Evolutionary conservation across 2,888 invertebrate genomes (phyloP).

Genomic region (Sinotaia quadrata): DNA sequence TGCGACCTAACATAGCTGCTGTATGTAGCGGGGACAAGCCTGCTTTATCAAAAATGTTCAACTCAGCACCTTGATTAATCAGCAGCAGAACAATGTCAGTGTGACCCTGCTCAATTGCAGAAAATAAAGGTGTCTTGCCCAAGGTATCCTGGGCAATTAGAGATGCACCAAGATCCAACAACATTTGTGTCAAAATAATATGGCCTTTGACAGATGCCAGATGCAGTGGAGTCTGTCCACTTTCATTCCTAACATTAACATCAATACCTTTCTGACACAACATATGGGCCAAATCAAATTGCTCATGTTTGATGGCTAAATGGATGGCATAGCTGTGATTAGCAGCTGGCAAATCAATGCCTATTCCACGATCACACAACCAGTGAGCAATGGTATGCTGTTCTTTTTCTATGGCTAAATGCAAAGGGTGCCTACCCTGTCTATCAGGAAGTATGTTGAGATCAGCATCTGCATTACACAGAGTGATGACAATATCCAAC

Average conservation of each 20-base stretch:
- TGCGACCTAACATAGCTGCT: conserved; percentile 24
- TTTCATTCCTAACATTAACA: conserved; percentile 20
- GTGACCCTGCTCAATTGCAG: conserved; percentile 1
- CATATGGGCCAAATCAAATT: conserved; percentile 1
- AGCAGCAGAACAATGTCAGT: conserved; percentile 2
- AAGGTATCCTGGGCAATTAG: conserved; percentile 40
- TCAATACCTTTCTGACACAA: conserved; percentile 1
- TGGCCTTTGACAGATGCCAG: conserved; percentile 46
- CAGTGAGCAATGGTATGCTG: not conserved
- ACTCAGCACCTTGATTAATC: conserved; percentile 23
- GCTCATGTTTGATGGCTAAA: not conserved
- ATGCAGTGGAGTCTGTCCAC: conserved; percentile 47
- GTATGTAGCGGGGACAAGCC: conserved; percentile 41
- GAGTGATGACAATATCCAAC: conserved; percentile 24
- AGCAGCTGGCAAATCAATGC: not conserved
- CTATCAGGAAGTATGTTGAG: conserved; percentile 32
- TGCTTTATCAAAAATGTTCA: conserved; percentile 34
- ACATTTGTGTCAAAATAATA: conserved; percentile 39
- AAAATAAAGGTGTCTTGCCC: conserved; percentile 50
- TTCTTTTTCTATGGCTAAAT: conserved; percentile 1
- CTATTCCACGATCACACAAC: not conserved
- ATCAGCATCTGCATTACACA: conserved; percentile 38
- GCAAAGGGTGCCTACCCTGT: conserved; percentile 1
- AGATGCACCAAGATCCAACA: conserved; percentile 45
- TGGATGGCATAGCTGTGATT: conserved; percentile 1